Evolutionary conservation across 2,888 invertebrate species (phyloP), one percentile per base, ranked within the genome.

Genomic region (Torymus texanus): DNA sequence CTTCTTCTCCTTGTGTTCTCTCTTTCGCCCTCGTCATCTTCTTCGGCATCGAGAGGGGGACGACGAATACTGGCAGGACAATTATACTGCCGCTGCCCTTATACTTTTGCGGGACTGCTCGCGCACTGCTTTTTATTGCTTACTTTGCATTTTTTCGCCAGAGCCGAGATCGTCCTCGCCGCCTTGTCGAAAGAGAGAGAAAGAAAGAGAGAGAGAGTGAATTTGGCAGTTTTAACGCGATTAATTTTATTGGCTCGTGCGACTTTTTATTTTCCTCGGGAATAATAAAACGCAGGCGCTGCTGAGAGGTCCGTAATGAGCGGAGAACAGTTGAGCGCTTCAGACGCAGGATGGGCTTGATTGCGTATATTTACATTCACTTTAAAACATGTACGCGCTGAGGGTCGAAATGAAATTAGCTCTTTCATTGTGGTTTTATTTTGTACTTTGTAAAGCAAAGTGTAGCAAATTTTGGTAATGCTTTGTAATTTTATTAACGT

Each of bases 151-250:
- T 79, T 75, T 78, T 72, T 67, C 24, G 41, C 21, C 16, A 55
- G 58, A 55, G 58, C 10, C 14, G 21, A n/a, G 16, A 2, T 1
- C 11, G 51, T 3, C 50, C 29, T 29, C 29, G 29, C 29, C 29
- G 29, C 21, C 21, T 21, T 21, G 21, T 21, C 29, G 29, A 29
- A 3, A 4, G 4, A 29, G 4, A 29, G 29, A 29, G 29, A 29
- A 5, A 29, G 29, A 29, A 5, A 29, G 29, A 29, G 5, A 29
- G 29, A 18, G 53, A 59, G 67, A 74, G 78, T 63, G 78, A 78
- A 68, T 68, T 68, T 68, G 73, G 74, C 68, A 73, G 74, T 74
- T 78, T 78, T 73, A 78, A 73, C 67, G 67, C 78, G 73, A 78
- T 78, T 74, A 68, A 62, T 74, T 78, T 68, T 68, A 78, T 74